A percentile compares a stretch with the other conserved stretches of the same genome.
These are phyloP conservation scores for Rhodophaea formosa DNA, from an alignment of 2,888 invertebrate genomes.

Conservation along the genomic window DNA sequence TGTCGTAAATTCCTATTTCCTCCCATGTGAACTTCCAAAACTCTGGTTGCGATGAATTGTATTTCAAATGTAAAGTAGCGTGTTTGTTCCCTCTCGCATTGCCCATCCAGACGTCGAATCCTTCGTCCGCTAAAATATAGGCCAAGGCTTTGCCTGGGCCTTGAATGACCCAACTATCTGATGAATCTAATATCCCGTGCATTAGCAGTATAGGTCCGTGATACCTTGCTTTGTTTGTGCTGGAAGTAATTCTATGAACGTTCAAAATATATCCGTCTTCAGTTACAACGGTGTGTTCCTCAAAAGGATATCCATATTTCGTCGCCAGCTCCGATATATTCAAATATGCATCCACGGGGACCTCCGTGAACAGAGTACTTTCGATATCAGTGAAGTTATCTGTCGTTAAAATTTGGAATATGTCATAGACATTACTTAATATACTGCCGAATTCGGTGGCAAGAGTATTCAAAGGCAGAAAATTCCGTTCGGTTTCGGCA, in stretches of 20 bases:
- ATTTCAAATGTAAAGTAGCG: constrained; percentile 74
- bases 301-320: constrained; percentile 49
- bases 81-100: constrained; percentile 91
- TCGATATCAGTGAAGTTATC: constrained; percentile 11
- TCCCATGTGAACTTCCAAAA: constrained; percentile 84
- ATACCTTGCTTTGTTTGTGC: constrained; percentile 38
- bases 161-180: constrained; percentile 86
- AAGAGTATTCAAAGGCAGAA: neutral
- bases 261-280: constrained; percentile 59
- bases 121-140: constrained; percentile 83
- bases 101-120: constrained; percentile 91
- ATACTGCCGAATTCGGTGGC: constrained; percentile 9
- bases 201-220: constrained; percentile 83
- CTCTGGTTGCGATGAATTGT: constrained; percentile 32
- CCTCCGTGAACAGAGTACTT: constrained; percentile 9
- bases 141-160: constrained; percentile 82
- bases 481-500: neutral
- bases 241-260: constrained; percentile 50
- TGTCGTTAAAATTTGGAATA: constrained; percentile 23
- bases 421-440: constrained; percentile 24
- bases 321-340: constrained; percentile 45
- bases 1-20: constrained; percentile 86
- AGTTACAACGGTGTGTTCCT: constrained; percentile 50
- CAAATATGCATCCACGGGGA: constrained; percentile 45
- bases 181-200: constrained; percentile 89